Evolutionary conservation across 2,113 vertebrate genomes (phyloP).

Genomic region (Syngnathoides biaculeatus): DNA sequence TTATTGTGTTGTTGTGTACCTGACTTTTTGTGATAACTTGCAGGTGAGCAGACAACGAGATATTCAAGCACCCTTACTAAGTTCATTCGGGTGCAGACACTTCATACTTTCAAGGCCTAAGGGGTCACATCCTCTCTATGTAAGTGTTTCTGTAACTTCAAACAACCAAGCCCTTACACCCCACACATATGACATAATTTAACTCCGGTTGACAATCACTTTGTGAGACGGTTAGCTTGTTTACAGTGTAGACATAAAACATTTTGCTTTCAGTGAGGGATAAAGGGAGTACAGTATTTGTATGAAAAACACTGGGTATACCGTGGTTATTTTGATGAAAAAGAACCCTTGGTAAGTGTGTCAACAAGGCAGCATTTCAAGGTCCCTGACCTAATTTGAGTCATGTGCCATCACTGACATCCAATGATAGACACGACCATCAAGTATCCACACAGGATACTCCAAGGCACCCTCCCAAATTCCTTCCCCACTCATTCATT

Average conservation of each 20-base stretch:
- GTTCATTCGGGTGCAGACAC: slow-evolving; percentile 10
- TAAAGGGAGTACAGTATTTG: not conserved
- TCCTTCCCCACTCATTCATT: slow-evolving; percentile 52
- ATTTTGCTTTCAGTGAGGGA: slow-evolving; percentile 10
- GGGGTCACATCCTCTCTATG: slow-evolving; percentile 9
- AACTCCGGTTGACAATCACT: slow-evolving; percentile 31
- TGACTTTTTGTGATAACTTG: slow-evolving; percentile 4
- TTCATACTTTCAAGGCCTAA: slow-evolving; percentile 17
- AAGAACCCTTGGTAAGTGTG: slow-evolving; percentile 42
- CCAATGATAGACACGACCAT: slow-evolving; percentile 29
- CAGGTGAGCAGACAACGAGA: slow-evolving; percentile 4
- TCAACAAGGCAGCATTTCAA: slow-evolving; percentile 46
- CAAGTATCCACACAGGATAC: slow-evolving; percentile 30
- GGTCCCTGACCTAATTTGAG: slow-evolving; percentile 33
- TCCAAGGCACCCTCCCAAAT: slow-evolving; percentile 32
- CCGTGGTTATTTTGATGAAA: slow-evolving; percentile 31
- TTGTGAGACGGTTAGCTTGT: slow-evolving; percentile 33
- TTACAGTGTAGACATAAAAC: slow-evolving; percentile 34
- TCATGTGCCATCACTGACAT: slow-evolving; percentile 24
- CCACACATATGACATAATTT: slow-evolving; percentile 17
- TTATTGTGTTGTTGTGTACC: not conserved
- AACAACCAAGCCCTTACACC: not conserved
- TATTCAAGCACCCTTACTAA: slow-evolving; percentile 13
- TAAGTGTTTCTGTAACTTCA: slow-evolving; percentile 2
- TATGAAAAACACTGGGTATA: slow-evolving; percentile 33